Percentiles rank a stretch among this genome's conserved stretches.
Evolutionary conservation across 2,113 vertebrate genomes (phyloP).

Genomic region (Cyphomyrus discorhynchus): DNA sequence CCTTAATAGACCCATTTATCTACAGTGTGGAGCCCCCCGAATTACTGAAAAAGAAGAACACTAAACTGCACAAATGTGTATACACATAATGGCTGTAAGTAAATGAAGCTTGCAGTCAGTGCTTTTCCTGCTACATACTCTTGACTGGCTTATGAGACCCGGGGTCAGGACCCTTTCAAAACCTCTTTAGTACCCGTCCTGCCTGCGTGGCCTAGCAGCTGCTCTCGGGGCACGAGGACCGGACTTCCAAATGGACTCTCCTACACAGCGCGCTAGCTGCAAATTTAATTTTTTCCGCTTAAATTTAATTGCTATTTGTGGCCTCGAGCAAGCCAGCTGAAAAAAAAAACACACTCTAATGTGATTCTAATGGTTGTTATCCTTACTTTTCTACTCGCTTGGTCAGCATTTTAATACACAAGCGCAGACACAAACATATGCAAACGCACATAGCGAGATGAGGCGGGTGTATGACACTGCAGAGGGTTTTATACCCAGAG

Average conservation of each 20-base stretch:
- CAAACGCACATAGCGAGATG: not conserved
- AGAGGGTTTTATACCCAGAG: not conserved
- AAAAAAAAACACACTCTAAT: constrained; percentile 41
- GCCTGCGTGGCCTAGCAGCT: not conserved
- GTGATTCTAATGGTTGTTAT: constrained; percentile 51
- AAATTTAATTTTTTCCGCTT: constrained; percentile 58
- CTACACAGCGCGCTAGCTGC: constrained; percentile 39
- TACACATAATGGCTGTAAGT: constrained; percentile 17
- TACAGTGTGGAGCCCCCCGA: constrained; percentile 20
- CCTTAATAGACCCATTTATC: constrained; percentile 47
- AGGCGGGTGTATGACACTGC: not conserved
- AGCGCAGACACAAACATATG: too few relatives aligned
- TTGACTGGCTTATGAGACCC: constrained; percentile 31
- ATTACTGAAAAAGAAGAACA: not conserved
- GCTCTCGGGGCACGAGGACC: constrained; percentile 43
- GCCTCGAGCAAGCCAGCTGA: constrained; percentile 50
- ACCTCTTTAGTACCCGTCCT: not conserved
- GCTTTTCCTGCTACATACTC: constrained; percentile 34
- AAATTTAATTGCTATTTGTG: constrained; percentile 59
- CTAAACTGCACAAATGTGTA: constrained; percentile 9
- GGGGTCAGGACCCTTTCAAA: constrained; percentile 38
- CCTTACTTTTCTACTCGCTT: constrained; percentile 22
- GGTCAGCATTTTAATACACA: constrained; percentile 29
- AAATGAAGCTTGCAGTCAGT: constrained; percentile 39
- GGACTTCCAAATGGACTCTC: constrained; percentile 44